phyloP scores from a whole-genome alignment of 2,113 vertebrate genomes.

The Dasyurus viverrinus region DNA sequence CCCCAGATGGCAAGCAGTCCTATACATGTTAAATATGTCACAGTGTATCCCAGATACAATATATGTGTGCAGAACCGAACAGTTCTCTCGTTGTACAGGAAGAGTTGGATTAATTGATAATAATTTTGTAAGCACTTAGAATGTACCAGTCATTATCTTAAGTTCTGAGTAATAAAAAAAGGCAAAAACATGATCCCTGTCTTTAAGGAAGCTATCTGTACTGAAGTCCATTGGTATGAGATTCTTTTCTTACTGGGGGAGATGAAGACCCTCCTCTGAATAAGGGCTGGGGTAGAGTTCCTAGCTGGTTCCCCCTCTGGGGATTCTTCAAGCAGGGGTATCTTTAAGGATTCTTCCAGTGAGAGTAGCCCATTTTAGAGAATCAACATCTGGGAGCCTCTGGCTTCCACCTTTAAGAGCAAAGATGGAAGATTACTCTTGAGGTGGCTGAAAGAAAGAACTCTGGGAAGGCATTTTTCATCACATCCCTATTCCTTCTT shows the following conservation, averaged over 20 bases:
- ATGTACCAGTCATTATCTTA: background rate
- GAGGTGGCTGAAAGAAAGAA: background rate
- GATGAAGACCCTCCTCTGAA: background rate
- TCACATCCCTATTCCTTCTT: background rate
- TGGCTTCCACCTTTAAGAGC: background rate
- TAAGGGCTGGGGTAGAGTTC: background rate
- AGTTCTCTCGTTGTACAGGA: too few species aligned
- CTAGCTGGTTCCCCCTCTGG: background rate
- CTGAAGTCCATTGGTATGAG: background rate
- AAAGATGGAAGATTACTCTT: background rate
- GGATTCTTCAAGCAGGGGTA: background rate
- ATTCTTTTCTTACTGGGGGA: background rate
- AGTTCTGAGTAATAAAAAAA: background rate
- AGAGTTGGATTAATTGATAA: background rate
- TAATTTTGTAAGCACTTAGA: background rate
- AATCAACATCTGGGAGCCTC: background rate
- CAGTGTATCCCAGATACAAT: too few species aligned
- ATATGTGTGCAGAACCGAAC: too few species aligned
- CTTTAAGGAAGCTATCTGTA: background rate
- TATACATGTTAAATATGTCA: too few species aligned
- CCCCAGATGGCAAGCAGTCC: too few species aligned
- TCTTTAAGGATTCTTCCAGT: background rate
- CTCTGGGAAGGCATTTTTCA: background rate
- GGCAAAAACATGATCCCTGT: background rate
- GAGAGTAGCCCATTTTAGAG: background rate